Evolutionary conservation across 2,888 invertebrate genomes (phyloP).

Genomic region (Blera fallax): DNA sequence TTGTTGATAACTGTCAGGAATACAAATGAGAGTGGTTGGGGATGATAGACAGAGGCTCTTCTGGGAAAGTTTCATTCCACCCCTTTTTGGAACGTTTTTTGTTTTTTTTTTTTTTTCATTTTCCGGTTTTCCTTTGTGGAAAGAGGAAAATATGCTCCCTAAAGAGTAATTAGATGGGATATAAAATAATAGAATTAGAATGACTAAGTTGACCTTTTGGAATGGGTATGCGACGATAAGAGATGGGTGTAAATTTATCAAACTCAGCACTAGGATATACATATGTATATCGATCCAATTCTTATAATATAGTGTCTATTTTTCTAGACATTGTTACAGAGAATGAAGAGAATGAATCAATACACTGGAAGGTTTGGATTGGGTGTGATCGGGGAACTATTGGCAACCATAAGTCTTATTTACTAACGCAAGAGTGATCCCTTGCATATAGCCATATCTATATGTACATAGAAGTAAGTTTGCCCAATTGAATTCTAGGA

Average conservation of each 20-base stretch:
- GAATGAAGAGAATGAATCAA: too few species aligned
- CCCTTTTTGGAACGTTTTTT: constrained; percentile 1
- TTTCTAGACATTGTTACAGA: too few species aligned
- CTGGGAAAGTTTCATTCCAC: constrained; percentile 12
- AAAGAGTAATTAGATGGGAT: constrained; percentile 49
- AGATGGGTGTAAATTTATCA: not conserved
- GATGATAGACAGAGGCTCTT: not conserved
- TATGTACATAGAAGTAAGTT: too few species aligned
- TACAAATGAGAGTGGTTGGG: constrained; percentile 55
- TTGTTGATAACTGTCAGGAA: constrained; percentile 67
- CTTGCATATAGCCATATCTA: too few species aligned
- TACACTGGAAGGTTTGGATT: too few species aligned
- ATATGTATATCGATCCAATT: too few species aligned
- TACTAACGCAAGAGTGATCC: too few species aligned
- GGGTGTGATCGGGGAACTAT: too few species aligned
- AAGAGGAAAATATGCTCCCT: constrained; percentile 17
- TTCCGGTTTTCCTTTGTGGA: not conserved
- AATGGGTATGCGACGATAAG: not conserved
- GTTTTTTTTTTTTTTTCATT: not conserved
- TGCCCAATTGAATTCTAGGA: too few species aligned
- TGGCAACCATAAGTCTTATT: too few species aligned
- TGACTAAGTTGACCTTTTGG: not conserved
- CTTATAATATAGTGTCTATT: too few species aligned
- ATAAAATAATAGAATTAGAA: constrained; percentile 17
- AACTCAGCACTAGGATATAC: too few species aligned